Percentiles rank a stretch among this genome's conserved stretches.
phyloP scores from a whole-genome alignment of 2,888 invertebrate genomes.

The Caenorhabditis auriculariae region DNA sequence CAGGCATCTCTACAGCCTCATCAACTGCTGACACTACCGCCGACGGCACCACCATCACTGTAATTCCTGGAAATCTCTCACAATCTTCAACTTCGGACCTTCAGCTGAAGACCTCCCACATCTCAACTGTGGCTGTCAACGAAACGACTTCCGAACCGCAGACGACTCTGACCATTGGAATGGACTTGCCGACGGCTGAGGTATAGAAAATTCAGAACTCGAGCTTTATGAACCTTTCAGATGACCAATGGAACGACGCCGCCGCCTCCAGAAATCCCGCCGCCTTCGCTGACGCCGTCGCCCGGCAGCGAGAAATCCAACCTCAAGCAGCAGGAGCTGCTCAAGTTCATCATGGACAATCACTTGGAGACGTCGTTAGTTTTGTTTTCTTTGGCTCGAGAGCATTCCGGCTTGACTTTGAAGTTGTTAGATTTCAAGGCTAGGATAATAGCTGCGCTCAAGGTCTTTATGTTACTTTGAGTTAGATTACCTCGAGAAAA shows the following conservation, averaged over 20 bases:
- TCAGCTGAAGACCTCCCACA: constrained; percentile 17
- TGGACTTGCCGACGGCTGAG: constrained; percentile 16
- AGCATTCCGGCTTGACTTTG: no score
- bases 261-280: constrained; percentile 42
- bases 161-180: constrained; percentile 12
- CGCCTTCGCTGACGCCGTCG: constrained; percentile 23
- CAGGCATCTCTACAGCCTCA: constrained; percentile 55
- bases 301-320: constrained; percentile 13
- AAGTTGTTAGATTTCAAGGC: no score
- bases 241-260: no score
- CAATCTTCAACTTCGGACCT: background rate
- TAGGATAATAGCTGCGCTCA: no score
- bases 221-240: background rate
- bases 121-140: constrained; percentile 32
- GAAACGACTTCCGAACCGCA: constrained; percentile 14
- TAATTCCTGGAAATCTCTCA: background rate
- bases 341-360: constrained; percentile 58
- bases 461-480: no score
- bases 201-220: background rate
- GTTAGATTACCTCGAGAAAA: no score
- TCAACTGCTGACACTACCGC: constrained; percentile 18
- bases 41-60: background rate
- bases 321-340: constrained; percentile 35
- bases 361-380: constrained; percentile 59
- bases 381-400: no score